Evolutionary conservation across 2,113 vertebrate genomes (phyloP).

Genomic region (Xerus inauris): DNA sequence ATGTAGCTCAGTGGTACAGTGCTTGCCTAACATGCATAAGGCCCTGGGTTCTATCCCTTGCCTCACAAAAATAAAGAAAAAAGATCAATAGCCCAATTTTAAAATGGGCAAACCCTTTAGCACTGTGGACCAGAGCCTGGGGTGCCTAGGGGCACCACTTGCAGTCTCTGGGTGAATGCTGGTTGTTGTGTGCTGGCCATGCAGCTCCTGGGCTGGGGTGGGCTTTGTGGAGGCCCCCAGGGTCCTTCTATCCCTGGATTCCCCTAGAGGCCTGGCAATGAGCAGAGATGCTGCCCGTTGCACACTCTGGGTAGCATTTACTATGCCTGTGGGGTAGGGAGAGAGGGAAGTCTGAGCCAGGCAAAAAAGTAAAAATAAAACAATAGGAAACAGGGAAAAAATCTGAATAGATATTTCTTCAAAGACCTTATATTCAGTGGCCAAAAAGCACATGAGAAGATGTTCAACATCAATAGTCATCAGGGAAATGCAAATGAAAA

Average conservation of each 20-base stretch:
- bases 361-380: background rate
- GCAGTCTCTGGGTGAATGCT: background rate
- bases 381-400: background rate
- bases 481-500: background rate
- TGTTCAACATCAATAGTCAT: background rate
- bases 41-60: too few relatives aligned
- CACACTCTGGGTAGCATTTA: background rate
- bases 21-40: too few relatives aligned
- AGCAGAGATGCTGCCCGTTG: background rate
- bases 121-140: background rate
- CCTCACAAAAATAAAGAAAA: background rate
- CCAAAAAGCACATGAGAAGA: background rate
- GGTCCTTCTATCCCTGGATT: background rate
- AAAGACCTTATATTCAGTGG: background rate
- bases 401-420: slow-evolving; percentile 19
- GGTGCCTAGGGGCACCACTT: background rate
- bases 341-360: background rate
- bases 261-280: background rate
- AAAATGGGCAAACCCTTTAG: background rate
- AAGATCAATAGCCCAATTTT: background rate
- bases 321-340: background rate
- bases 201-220: background rate
- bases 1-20: too few relatives aligned
- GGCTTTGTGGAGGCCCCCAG: background rate
- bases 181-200: background rate